Percentiles rank a stretch among this genome's conserved stretches.
These are phyloP conservation scores for Standfussiana lucernea DNA, from an alignment of 2,888 invertebrate genomes.

Conservation along the genomic window DNA sequence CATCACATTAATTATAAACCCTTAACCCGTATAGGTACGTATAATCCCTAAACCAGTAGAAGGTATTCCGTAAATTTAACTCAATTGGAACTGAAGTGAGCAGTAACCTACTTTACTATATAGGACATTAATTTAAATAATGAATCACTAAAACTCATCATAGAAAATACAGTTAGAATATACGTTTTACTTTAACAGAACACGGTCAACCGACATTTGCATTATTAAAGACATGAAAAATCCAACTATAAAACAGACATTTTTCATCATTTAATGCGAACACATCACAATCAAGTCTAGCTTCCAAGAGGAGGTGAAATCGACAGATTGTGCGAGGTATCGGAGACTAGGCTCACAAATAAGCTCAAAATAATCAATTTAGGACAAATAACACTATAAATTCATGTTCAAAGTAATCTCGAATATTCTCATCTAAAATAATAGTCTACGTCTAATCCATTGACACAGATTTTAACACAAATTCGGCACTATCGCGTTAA, in stretches of 20 bases:
- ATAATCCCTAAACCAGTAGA: slow-evolving; percentile 37
- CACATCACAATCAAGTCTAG: background rate
- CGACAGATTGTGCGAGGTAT: too few relatives aligned
- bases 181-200: background rate
- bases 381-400: background rate
- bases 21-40: slow-evolving; percentile 39
- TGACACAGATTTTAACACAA: background rate
- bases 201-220: background rate
- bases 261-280: too few relatives aligned
- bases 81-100: slow-evolving; percentile 13
- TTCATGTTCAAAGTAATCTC: background rate
- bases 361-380: background rate
- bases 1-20: slow-evolving; percentile 47
- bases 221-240: background rate
- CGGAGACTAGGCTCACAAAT: background rate
- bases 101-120: slow-evolving; percentile 29
- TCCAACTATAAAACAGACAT: too few relatives aligned
- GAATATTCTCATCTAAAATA: slow-evolving; percentile 7
- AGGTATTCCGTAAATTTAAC: slow-evolving; percentile 23
- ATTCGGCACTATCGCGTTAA: background rate
- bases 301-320: background rate
- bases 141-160: background rate
- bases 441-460: background rate
- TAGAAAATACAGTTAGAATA: background rate
- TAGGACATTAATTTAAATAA: slow-evolving; percentile 7